Conservation (phyloP, 2,888 invertebrate species). For the Habrosyne pyritoides region DNA sequence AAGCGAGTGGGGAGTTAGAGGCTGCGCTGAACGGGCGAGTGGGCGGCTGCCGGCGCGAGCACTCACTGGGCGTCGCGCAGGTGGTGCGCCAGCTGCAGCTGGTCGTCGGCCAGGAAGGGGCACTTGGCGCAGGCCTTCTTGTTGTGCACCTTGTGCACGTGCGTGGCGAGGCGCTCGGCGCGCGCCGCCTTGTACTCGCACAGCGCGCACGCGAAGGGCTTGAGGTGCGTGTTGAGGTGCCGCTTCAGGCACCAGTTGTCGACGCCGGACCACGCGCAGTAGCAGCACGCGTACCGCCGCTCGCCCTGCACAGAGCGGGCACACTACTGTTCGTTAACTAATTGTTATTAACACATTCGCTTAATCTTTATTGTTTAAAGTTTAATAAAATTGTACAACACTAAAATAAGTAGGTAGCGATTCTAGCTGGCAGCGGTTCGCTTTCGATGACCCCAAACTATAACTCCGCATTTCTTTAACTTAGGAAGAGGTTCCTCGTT, state of each 20-base stretch:
- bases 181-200: slow-evolving; percentile 97
- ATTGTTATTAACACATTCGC: no score
- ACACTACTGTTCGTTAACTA: no score
- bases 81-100: slow-evolving; percentile 90
- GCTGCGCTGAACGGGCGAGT: background rate
- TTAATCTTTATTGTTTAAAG: no score
- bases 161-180: slow-evolving; percentile 94
- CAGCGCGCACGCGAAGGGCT: slow-evolving; percentile 94
- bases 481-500: no score
- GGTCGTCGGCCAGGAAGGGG: slow-evolving; percentile 93
- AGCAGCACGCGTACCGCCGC: slow-evolving; percentile 92
- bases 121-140: slow-evolving; percentile 95
- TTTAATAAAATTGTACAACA: no score
- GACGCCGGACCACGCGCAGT: slow-evolving; percentile 96
- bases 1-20: slow-evolving; percentile 4
- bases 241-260: slow-evolving; percentile 97
- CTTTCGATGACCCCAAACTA: no score
- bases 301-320: slow-evolving; percentile 84
- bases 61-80: slow-evolving; percentile 90
- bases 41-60: slow-evolving; percentile 13
- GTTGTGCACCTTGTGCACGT: slow-evolving; percentile 95
- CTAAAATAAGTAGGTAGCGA: no score
- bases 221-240: slow-evolving; percentile 95
- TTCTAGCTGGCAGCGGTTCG: no score
- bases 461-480: no score